These are phyloP conservation scores for Holothuria scabra DNA, from an alignment of 53 echinoderm and acorn worm species.

Conservation along the genomic window DNA sequence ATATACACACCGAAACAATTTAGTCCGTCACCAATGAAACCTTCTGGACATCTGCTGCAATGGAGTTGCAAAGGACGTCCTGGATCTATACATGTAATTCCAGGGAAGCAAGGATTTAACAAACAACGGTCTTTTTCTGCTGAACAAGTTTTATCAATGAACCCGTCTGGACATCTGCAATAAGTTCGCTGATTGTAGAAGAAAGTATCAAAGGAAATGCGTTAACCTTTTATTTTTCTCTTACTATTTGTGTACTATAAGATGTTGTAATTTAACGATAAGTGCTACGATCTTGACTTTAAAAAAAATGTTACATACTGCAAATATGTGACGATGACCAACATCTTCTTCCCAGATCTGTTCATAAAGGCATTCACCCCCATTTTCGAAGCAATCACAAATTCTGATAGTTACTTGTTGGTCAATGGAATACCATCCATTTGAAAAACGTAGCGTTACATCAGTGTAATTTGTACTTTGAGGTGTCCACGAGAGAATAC, in stretches of 20 bases:
- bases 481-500: conserved; percentile 42
- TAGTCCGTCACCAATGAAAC: no score
- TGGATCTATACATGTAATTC: conserved; percentile 74
- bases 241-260: no score
- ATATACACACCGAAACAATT: no score
- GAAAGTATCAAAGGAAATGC: no score
- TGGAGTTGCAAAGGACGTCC: conserved; percentile 50
- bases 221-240: no score
- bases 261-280: no score
- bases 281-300: no score
- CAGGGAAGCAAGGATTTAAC: conserved; percentile 71
- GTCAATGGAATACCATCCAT: conserved; percentile 14
- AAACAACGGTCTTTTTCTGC: conserved; percentile 65
- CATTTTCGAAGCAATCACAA: conserved; percentile 43
- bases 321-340: conserved; percentile 10
- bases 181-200: conserved; percentile 56
- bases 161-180: conserved; percentile 65
- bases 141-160: conserved; percentile 51
- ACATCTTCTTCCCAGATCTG: conserved; percentile 44
- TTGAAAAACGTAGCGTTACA: conserved; percentile 35
- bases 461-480: not conserved
- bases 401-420: conserved; percentile 24
- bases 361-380: conserved; percentile 46
- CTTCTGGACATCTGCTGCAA: no score
- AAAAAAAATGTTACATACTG: no score